Evolutionary conservation across 2,888 invertebrate species (phyloP).

Genomic region (Melanophora roralis): DNA sequence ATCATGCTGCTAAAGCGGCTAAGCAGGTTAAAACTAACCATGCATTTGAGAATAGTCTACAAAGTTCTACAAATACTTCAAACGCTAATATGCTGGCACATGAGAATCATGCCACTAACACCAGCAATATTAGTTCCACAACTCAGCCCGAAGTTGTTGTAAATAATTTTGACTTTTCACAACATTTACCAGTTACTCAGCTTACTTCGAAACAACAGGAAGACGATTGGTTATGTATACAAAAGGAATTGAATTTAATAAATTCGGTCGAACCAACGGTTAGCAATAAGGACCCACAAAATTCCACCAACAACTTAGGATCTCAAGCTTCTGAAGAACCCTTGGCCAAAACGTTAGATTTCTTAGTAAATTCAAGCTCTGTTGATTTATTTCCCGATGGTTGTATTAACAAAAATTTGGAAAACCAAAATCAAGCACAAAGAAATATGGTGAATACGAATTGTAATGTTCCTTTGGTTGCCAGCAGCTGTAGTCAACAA

Average conservation of each 20-base stretch:
- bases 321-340: constrained; percentile 14
- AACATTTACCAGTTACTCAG: constrained; percentile 41
- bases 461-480: constrained; percentile 39
- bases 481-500: constrained; percentile 71
- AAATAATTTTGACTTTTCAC: constrained; percentile 57
- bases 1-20: constrained; percentile 34
- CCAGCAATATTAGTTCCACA: constrained; percentile 5
- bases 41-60: constrained; percentile 37
- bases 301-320: constrained; percentile 38
- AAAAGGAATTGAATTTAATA: constrained; percentile 81
- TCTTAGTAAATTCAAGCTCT: constrained; percentile 65
- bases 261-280: constrained; percentile 28
- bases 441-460: constrained; percentile 46
- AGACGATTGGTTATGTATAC: constrained; percentile 84
- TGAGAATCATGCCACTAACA: constrained; percentile 21
- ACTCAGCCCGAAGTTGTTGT: constrained; percentile 26
- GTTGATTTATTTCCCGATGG: constrained; percentile 76
- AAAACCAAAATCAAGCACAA: constrained; percentile 56
- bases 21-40: constrained; percentile 57
- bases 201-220: constrained; percentile 79
- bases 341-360: constrained; percentile 55
- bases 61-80: not conserved
- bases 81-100: constrained; percentile 1
- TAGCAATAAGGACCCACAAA: constrained; percentile 57
- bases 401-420: constrained; percentile 72